These are phyloP conservation scores for Apomyelois bistriatella DNA, from an alignment of 2,888 invertebrate species.

Conservation along the genomic window DNA sequence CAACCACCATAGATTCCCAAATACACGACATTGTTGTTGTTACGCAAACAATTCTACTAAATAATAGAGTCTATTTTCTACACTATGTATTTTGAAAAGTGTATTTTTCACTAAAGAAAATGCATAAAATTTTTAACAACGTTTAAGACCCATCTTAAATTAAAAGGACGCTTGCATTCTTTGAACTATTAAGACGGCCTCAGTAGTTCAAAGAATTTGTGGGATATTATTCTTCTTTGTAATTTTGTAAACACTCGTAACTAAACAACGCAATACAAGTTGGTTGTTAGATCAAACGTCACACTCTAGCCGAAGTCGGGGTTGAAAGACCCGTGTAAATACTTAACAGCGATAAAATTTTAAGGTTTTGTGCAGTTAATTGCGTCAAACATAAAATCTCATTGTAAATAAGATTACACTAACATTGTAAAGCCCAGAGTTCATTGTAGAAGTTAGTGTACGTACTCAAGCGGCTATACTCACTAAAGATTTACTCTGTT, in stretches of 20 bases:
- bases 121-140: not conserved
- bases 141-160: not conserved
- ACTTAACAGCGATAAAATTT: not conserved
- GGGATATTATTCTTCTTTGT: constrained; percentile 3
- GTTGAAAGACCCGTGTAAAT: not conserved
- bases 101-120: not conserved
- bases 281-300: not conserved
- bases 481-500: not conserved
- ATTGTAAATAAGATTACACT: constrained; percentile 1
- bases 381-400: constrained; percentile 4
- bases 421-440: not conserved
- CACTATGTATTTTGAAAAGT: too few relatives aligned
- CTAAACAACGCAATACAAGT: not conserved
- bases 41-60: too few relatives aligned
- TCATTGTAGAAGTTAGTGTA: not conserved
- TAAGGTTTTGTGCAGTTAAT: not conserved
- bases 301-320: not conserved
- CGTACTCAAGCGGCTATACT: not conserved
- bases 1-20: too few relatives aligned
- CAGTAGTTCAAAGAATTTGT: constrained; percentile 4
- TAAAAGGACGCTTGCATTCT: not conserved
- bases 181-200: not conserved
- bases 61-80: too few relatives aligned
- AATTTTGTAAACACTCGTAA: constrained; percentile 5
- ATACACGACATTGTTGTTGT: too few relatives aligned